Percentiles rank a stretch among this genome's conserved stretches.
Conservation (phyloP, 2,888 invertebrate species). For the Ectemnius lituratus region DNA sequence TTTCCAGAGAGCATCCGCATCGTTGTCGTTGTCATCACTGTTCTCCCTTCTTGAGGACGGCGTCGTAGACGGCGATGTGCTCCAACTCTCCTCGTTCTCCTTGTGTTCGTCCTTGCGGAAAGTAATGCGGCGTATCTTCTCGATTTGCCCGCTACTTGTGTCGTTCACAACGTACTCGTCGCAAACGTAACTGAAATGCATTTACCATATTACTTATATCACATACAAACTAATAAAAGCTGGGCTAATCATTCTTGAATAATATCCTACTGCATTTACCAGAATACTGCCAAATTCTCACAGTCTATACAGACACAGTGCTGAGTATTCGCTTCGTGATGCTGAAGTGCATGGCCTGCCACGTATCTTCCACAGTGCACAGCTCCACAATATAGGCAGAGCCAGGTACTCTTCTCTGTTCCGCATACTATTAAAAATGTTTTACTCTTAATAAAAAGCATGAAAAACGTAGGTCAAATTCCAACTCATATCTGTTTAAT, state of each 20-base stretch:
- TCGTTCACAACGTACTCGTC: slow-evolving; percentile 90
- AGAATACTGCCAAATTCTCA: slow-evolving; percentile 86
- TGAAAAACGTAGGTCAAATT: background rate
- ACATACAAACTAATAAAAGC: slow-evolving; percentile 23
- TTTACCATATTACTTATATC: slow-evolving; percentile 7
- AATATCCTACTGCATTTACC: slow-evolving; percentile 79
- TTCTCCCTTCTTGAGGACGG: slow-evolving; percentile 67
- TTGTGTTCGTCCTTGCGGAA: slow-evolving; percentile 72
- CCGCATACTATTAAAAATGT: slow-evolving; percentile 80
- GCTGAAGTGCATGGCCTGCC: slow-evolving; percentile 86
- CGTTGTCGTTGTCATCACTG: slow-evolving; percentile 69
- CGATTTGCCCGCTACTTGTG: slow-evolving; percentile 80
- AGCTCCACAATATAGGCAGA: slow-evolving; percentile 87
- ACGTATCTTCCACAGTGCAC: slow-evolving; percentile 89
- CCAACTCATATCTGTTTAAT: too few relatives aligned
- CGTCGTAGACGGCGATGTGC: slow-evolving; percentile 67
- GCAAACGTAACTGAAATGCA: slow-evolving; percentile 84
- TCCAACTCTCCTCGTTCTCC: slow-evolving; percentile 74
- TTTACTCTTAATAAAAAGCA: slow-evolving; percentile 18
- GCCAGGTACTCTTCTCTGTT: slow-evolving; percentile 85
- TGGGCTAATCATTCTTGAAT: too few relatives aligned
- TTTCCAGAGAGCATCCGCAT: slow-evolving; percentile 75
- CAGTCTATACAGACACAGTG: slow-evolving; percentile 90
- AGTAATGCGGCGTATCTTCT: slow-evolving; percentile 79
- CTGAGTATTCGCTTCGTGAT: slow-evolving; percentile 81